Percentiles rank a stretch among this genome's conserved stretches.
Conservation (phyloP, 2,797 vertebrate genomes). For the Tachyglossus aculeatus region DNA sequence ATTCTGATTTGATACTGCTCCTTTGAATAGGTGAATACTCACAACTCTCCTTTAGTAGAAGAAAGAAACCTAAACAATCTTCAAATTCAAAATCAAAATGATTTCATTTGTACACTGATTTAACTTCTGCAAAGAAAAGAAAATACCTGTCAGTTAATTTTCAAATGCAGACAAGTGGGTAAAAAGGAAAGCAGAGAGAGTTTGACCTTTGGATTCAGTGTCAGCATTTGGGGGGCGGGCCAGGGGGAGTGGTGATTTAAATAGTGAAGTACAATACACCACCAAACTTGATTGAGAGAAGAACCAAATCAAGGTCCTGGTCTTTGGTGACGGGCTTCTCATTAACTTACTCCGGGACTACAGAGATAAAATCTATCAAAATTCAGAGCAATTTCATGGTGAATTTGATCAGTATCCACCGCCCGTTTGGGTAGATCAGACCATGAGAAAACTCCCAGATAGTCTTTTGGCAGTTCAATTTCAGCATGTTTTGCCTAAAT, state of each 20-base stretch:
- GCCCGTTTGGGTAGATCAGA: too few species aligned
- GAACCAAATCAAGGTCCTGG: too few species aligned
- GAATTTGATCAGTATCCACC: neutral
- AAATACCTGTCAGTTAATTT: neutral
- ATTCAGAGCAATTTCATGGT: neutral
- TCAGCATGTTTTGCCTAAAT: too few species aligned
- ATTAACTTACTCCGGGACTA: neutral
- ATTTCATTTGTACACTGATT: neutral
- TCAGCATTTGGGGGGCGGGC: too few species aligned
- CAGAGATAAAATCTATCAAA: neutral
- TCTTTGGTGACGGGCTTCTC: neutral
- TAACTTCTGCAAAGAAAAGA: neutral
- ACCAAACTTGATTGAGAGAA: too few species aligned
- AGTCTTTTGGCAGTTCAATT: too few species aligned
- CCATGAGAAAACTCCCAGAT: too few species aligned
- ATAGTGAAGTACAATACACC: too few species aligned
- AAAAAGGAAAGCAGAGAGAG: too few species aligned
- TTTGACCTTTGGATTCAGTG: too few species aligned
- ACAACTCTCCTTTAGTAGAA: neutral
- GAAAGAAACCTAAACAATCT: neutral
- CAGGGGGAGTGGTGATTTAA: too few species aligned
- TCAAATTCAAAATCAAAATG: conserved; percentile 25
- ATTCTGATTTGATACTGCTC: rapidly evolving
- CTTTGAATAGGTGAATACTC: neutral
- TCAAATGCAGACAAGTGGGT: too few species aligned